phyloP scores from a whole-genome alignment of 2,888 invertebrate genomes.

The Priapulus caudatus region DNA sequence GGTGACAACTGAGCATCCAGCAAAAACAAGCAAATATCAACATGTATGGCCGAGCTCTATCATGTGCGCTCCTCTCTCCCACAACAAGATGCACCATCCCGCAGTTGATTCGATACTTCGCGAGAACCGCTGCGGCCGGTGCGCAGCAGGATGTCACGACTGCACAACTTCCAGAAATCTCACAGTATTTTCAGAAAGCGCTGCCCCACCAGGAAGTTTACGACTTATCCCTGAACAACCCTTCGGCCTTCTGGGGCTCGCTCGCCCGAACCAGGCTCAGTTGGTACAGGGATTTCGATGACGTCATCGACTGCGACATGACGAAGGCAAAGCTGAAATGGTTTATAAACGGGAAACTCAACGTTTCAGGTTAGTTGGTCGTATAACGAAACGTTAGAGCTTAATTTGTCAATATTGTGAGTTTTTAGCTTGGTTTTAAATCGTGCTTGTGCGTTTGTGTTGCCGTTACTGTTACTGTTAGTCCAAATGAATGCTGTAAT shows the following conservation, averaged over 20 bases:
- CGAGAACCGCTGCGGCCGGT: no score
- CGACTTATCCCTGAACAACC: constrained; percentile 31
- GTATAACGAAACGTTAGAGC: no score
- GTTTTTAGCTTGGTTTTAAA: neutral
- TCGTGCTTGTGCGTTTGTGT: neutral
- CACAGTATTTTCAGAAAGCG: neutral
- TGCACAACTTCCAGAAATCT: no score
- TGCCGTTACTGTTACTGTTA: neutral
- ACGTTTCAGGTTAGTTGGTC: constrained; percentile 38
- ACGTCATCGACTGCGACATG: constrained; percentile 33
- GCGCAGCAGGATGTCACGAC: no score
- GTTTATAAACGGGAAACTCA: constrained; percentile 38
- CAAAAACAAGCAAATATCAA: no score
- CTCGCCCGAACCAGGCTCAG: constrained; percentile 33
- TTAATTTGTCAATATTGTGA: neutral
- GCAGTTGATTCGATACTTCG: no score
- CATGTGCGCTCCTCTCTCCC: no score
- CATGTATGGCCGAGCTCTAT: no score
- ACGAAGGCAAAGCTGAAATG: constrained; percentile 31
- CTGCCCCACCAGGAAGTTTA: constrained; percentile 32
- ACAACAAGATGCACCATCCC: no score
- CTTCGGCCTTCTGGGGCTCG: constrained; percentile 37
- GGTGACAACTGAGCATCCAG: no score
- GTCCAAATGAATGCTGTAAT: no score
- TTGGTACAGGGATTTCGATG: constrained; percentile 35